phyloP scores from a whole-genome alignment of 2,113 vertebrate genomes.

The Strigops habroptila region DNA sequence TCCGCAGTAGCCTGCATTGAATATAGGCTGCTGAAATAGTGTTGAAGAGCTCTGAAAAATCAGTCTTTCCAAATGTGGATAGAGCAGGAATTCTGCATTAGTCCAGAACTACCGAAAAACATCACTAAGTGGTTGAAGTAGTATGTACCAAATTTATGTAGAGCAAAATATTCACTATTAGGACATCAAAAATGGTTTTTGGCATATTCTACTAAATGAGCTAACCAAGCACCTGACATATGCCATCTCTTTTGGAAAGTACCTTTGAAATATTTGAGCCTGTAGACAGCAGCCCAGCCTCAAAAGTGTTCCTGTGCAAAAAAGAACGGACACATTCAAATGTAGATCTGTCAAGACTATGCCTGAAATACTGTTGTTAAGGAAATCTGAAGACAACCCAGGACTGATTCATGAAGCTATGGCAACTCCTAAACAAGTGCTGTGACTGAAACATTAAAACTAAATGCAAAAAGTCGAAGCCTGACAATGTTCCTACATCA shows the following conservation, averaged over 20 bases:
- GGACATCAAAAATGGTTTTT: neutral
- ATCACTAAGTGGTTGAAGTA: neutral
- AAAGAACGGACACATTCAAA: neutral
- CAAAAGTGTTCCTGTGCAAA: neutral
- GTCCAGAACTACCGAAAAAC: neutral
- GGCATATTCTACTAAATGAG: neutral
- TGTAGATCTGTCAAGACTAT: neutral
- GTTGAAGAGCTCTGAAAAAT: neutral
- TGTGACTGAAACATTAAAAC: neutral
- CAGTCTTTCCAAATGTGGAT: neutral
- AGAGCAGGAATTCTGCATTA: neutral
- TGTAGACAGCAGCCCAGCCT: neutral
- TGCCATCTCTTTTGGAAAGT: neutral
- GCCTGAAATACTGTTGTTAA: neutral
- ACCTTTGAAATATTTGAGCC: neutral
- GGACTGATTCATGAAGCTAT: neutral
- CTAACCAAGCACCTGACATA: neutral
- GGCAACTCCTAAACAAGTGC: neutral
- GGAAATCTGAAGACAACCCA: neutral
- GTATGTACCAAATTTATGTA: neutral
- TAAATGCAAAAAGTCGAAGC: neutral
- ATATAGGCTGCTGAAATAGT: neutral
- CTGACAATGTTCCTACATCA: neutral
- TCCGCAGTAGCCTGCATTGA: neutral
- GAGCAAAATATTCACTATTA: neutral